Evolutionary conservation across 2,797 vertebrate species (phyloP), one percentile per base, ranked within the genome.

Genomic region (Columba guinea): DNA sequence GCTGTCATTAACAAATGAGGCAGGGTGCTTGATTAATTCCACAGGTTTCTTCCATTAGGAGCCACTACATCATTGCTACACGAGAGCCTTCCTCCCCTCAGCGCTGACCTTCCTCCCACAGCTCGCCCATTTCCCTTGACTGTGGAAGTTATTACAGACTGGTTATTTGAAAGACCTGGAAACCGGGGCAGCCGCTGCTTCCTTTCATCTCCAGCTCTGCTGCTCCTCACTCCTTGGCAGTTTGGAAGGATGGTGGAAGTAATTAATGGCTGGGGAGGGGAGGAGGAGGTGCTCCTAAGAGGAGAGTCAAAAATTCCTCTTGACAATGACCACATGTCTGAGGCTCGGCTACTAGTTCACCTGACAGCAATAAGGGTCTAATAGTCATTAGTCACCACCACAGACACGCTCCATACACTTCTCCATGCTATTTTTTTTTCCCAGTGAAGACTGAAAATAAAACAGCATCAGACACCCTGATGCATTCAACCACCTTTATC

Each of bases 221-320:
- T 92, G 96, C 97, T 97, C 96, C 92, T 95, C 96, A 97, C 49
- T 93, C 89, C 94, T 97, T 97, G 97, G 97, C 97, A 97, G 97
- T 94, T 98, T 94, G 94, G 96, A 97, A 97, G 95, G 96, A 97
- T 94, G 95, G 94, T 94, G 95, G 97, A 97, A 96, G 94, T 97
- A 97, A 98, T 98, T 98, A 98, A 97, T 98, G 97, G 97, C 93
- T 71, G 44, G 89, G 89, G 91, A 94, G 88, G 82, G 92, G 70
- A 84, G 96, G 97, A 96, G 73, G 91, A 95, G 95, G 95, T 82
- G 64, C 77, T 95, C 95, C 75, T 76, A 87, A 95, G 95, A 97
- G 92, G 86, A 78, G 95, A 98, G 98, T 98, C 98, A 98, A 97
- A 98, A 98, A 98, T 97, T 97, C 96, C 93, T 94, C 81, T 98